These are phyloP conservation scores for Paralinhomoeus sp. DNA, from an alignment of 2,888 invertebrate genomes.

Conservation along the genomic window DNA sequence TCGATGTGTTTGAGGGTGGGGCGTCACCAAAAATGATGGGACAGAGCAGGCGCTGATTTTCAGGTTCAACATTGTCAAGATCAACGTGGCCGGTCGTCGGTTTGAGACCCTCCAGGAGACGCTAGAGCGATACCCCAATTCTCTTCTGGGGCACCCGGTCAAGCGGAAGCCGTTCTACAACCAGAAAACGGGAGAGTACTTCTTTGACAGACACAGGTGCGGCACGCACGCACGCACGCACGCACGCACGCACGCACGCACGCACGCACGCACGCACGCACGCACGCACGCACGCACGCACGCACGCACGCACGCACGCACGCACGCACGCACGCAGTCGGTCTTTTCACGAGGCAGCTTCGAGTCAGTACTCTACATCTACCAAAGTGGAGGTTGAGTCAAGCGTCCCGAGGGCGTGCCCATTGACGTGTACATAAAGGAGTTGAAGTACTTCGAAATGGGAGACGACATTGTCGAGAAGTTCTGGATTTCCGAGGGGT, in stretches of 20 bases:
- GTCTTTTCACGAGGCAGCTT: slow-evolving; percentile 16
- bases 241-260: too few relatives aligned
- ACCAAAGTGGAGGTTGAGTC: slow-evolving; percentile 31
- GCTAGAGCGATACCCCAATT: slow-evolving; percentile 13
- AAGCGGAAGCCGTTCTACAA: slow-evolving; percentile 16
- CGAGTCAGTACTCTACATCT: slow-evolving; percentile 34
- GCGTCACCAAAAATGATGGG: too few relatives aligned
- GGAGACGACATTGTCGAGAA: slow-evolving; percentile 26
- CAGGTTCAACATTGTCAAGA: neutral
- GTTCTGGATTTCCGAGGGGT: slow-evolving; percentile 29
- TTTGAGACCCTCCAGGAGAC: neutral
- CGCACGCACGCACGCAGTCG: too few relatives aligned
- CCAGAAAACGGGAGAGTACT: slow-evolving; percentile 16
- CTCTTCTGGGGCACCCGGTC: slow-evolving; percentile 16
- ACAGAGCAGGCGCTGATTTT: too few relatives aligned
- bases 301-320: too few relatives aligned
- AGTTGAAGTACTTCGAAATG: slow-evolving; percentile 27
- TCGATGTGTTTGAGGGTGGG: too few relatives aligned
- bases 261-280: too few relatives aligned
- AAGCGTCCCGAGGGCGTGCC: slow-evolving; percentile 30
- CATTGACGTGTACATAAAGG: slow-evolving; percentile 29
- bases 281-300: too few relatives aligned
- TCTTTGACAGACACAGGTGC: slow-evolving; percentile 22
- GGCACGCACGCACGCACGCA: too few relatives aligned
- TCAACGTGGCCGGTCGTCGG: neutral